A percentile compares a stretch with the other conserved stretches of the same genome.
Conservation (phyloP, 2,888 invertebrate genomes). For the Coleophora deauratella region DNA sequence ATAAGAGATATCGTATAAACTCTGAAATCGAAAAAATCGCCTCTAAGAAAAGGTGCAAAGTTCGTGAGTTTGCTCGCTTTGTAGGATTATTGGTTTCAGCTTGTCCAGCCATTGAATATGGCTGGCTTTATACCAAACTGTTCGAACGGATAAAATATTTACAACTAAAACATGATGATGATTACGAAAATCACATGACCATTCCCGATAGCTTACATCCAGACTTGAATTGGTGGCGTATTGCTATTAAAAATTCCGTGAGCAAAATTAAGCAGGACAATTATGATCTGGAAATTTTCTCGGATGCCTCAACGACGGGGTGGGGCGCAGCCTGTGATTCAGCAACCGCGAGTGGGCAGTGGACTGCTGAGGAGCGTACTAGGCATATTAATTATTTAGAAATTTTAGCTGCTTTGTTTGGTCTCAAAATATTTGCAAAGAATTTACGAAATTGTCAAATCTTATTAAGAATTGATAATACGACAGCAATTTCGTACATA, state of each 20-base stretch:
- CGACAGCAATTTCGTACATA: conserved; percentile 17
- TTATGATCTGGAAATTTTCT: conserved; percentile 3
- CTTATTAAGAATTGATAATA: conserved; percentile 13
- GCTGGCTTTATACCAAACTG: conserved; percentile 25
- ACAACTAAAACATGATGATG: conserved; percentile 8
- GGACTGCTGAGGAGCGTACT: conserved; percentile 1
- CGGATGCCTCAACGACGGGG: conserved; percentile 20
- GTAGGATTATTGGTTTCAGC: conserved; percentile 19
- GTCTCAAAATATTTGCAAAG: conserved; percentile 19
- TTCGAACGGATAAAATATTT: conserved; percentile 18
- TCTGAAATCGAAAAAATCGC: conserved; percentile 5
- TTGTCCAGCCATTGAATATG: conserved; percentile 27
- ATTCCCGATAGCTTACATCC: neutral
- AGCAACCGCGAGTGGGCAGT: conserved; percentile 12
- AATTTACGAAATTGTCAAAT: conserved; percentile 4
- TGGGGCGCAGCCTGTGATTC: conserved; percentile 16
- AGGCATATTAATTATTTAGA: conserved; percentile 19
- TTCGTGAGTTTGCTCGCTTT: conserved; percentile 16
- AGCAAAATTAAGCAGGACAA: neutral
- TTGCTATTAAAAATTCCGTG: neutral
- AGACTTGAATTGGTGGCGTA: conserved; percentile 10
- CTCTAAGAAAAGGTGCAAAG: conserved; percentile 12
- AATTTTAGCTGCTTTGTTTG: conserved; percentile 17
- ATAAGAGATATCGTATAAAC: conserved; percentile 11
- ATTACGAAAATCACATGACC: conserved; percentile 11